phyloP scores from a whole-genome alignment of 2,113 vertebrate species.

The Oreochromis aureus region DNA sequence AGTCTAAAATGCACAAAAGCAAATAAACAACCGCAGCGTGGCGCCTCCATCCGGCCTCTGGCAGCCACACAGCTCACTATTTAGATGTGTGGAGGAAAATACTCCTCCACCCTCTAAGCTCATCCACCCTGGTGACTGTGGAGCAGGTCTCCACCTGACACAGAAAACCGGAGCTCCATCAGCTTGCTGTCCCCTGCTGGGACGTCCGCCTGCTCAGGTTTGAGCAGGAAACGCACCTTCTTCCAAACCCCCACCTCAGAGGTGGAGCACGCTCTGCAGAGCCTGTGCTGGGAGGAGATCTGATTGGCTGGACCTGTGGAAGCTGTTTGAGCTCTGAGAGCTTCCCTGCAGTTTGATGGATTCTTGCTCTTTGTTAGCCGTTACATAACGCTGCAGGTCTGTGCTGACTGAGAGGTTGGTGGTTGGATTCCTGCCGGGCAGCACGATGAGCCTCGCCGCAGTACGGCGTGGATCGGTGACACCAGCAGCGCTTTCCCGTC shows the following conservation, averaged over 20 bases:
- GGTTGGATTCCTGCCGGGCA: not conserved
- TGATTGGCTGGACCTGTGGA: not conserved
- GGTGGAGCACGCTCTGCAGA: not conserved
- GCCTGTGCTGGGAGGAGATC: not conserved
- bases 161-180: not conserved
- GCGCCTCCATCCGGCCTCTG: not conserved
- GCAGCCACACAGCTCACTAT: not conserved
- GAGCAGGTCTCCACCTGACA: not conserved
- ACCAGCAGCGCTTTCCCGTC: not conserved
- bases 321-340: not conserved
- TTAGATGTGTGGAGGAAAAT: not conserved
- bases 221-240: not conserved
- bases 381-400: not conserved
- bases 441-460: fast-evolving
- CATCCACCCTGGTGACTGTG: not conserved
- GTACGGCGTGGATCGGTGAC: not conserved
- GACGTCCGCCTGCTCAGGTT: not conserved
- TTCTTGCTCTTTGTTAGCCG: fast-evolving
- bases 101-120: not conserved
- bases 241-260: not conserved
- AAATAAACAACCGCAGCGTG: not conserved
- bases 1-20: not conserved
- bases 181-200: not conserved
- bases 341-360: not conserved
- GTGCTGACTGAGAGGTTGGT: not conserved